Evolutionary conservation across 1,140 invertebrate genomes (phyloP).

Genomic region (Saxidomus purpurata): DNA sequence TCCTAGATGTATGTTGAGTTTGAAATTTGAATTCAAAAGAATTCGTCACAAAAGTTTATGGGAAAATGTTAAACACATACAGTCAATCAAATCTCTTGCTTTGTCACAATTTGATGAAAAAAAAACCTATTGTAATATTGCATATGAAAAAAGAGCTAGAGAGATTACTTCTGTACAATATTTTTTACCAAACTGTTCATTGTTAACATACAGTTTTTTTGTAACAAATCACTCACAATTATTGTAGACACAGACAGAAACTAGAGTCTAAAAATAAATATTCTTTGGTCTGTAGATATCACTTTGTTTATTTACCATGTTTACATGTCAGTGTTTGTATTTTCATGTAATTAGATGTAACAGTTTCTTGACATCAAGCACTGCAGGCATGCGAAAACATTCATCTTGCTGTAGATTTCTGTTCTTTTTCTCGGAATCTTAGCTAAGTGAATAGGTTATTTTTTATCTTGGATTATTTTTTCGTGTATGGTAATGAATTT

Average conservation of each 20-base stretch:
- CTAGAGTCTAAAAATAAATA: background rate
- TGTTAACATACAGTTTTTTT: no score
- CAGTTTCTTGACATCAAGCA: background rate
- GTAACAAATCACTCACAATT: no score
- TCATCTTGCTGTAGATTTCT: background rate
- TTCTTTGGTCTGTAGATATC: background rate
- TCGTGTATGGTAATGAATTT: background rate
- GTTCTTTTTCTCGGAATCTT: background rate
- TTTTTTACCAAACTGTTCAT: no score
- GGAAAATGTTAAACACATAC: no score
- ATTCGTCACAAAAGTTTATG: no score
- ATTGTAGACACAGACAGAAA: background rate
- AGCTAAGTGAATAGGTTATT: background rate
- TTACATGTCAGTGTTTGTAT: background rate
- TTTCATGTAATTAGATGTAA: background rate
- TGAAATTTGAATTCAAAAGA: no score
- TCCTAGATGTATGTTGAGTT: no score
- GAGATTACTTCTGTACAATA: no score
- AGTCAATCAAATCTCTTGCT: no score
- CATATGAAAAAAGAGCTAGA: no score
- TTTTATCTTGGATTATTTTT: background rate
- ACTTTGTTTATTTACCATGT: constrained; percentile 1
- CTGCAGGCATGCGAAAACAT: background rate
- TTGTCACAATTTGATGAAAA: no score
- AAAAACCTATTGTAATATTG: no score